Evolutionary conservation across 2,113 vertebrate species (phyloP).

Genomic region (Dromiciops gliroides): DNA sequence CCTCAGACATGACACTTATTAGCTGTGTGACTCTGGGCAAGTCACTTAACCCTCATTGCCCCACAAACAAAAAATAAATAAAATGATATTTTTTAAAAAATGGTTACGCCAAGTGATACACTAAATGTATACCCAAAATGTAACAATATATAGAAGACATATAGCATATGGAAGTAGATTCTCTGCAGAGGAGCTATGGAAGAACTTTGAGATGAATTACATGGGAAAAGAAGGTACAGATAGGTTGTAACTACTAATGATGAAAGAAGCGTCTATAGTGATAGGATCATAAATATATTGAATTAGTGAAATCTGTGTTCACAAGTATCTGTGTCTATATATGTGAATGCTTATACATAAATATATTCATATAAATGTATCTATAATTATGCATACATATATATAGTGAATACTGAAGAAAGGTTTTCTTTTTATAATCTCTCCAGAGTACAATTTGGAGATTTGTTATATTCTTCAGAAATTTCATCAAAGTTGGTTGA

Average conservation of each 20-base stretch:
- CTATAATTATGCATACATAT: no score
- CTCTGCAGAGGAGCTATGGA: not conserved
- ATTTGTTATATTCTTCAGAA: not conserved
- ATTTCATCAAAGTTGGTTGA: not conserved
- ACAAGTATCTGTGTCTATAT: not conserved
- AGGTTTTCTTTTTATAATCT: not conserved
- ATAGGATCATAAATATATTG: not conserved
- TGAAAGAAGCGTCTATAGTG: not conserved
- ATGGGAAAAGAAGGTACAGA: not conserved
- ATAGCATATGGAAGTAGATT: not conserved
- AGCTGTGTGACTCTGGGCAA: no score
- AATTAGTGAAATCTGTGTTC: not conserved
- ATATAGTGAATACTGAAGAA: not conserved
- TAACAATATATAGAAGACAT: not conserved
- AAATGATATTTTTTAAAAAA: no score
- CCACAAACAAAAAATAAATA: no score
- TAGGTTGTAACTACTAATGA: not conserved
- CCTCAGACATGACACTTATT: no score
- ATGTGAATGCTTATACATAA: not conserved
- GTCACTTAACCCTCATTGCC: no score
- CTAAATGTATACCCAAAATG: not conserved
- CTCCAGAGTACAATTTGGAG: not conserved
- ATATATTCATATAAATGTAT: not conserved
- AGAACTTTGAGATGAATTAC: not conserved
- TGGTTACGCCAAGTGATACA: not conserved